Conservation (phyloP, 2,797 vertebrate species). For the Argya squamiceps region DNA sequence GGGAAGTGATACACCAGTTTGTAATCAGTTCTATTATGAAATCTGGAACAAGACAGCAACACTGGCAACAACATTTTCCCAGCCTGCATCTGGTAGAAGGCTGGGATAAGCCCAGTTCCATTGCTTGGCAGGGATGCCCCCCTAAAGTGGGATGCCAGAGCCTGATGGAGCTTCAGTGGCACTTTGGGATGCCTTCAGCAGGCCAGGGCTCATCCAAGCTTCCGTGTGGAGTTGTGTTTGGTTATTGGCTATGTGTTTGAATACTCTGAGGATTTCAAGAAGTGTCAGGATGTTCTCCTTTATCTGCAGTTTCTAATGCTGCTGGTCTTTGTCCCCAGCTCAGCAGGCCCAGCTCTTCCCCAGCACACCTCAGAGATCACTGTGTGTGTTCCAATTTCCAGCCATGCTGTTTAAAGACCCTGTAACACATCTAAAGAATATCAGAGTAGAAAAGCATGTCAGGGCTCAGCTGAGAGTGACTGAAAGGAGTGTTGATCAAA, state of each 20-base stretch:
- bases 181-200: background rate
- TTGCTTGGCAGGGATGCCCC: fast-evolving
- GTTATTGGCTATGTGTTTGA: background rate
- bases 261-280: background rate
- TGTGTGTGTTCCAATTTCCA: background rate
- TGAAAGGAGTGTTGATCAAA: background rate
- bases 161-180: background rate
- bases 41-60: background rate
- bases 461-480: background rate
- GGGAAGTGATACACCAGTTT: background rate
- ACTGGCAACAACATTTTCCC: background rate
- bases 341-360: background rate
- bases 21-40: background rate
- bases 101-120: background rate
- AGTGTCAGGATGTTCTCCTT: background rate
- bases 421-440: background rate
- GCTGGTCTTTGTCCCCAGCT: background rate
- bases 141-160: background rate
- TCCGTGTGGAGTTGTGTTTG: background rate
- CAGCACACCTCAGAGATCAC: background rate
- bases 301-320: background rate
- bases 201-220: background rate
- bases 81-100: background rate
- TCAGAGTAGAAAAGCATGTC: background rate
- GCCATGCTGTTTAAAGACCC: background rate